Evolutionary conservation across 2,113 vertebrate species (phyloP).

Genomic region (Reinhardtius hippoglossoides): DNA sequence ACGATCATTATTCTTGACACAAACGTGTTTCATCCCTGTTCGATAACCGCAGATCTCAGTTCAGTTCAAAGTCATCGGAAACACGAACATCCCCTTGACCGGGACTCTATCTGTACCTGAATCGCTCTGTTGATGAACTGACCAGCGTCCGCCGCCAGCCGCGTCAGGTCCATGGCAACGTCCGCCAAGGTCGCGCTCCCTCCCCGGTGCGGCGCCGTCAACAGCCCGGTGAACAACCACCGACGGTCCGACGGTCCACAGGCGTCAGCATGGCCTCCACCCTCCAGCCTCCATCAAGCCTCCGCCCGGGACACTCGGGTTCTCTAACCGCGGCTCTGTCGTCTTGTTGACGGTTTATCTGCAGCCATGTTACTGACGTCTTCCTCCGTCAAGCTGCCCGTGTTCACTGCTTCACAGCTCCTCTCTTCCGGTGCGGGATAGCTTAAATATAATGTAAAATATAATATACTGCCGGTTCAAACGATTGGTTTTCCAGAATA

Average conservation of each 20-base stretch:
- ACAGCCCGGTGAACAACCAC: neutral
- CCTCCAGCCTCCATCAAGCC: neutral
- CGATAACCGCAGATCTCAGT: neutral
- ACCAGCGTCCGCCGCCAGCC: constrained; percentile 88
- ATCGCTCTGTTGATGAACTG: constrained; percentile 90
- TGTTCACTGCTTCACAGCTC: neutral
- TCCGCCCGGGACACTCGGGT: constrained; percentile 22
- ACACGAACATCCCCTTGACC: neutral
- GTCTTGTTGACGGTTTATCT: neutral
- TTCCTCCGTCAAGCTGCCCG: neutral
- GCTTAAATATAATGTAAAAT: too few species aligned
- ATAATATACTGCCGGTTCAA: neutral
- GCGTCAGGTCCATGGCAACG: constrained; percentile 82
- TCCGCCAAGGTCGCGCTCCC: constrained; percentile 53
- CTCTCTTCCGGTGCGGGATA: neutral
- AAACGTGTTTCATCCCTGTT: too few species aligned
- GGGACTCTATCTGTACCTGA: constrained; percentile 82
- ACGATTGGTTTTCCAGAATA: neutral
- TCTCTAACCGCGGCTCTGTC: constrained; percentile 8
- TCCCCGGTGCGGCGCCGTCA: neutral
- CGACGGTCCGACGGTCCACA: neutral
- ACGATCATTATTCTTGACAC: too few species aligned
- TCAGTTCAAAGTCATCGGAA: neutral
- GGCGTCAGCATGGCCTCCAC: constrained; percentile 22
- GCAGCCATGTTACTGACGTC: neutral